Base-by-base conservation (phyloP, 2,797 vertebrate genomes). In the Syngnathus acus region DNA sequence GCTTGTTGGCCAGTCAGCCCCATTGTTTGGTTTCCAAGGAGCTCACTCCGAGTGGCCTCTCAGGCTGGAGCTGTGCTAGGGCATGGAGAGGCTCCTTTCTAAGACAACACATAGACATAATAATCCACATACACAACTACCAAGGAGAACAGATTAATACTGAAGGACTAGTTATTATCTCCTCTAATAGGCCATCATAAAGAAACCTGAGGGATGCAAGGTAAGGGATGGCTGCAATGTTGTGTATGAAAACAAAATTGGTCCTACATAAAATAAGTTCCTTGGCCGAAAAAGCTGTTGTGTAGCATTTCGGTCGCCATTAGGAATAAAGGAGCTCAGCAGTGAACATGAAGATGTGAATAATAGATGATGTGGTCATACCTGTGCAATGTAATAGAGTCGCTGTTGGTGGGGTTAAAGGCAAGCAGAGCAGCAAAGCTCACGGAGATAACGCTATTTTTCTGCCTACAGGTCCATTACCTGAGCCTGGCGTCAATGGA, bases 401-500 rank as follows among this genome's bases (percentile, higher is more conserved):
- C 73, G 72, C 66, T 72, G 72, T 64, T 63, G 14, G 58, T 60
- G 70, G 68, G 60, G 68, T 79, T 79, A 80, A 88, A 88, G 77
- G 50, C 65, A 78, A 90, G 79, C 13, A 5, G 21, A 26, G 23
- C 53, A 26, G 21, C 11, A 9, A 9, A 17, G 53, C 47, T 50
- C 47, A 17, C 16, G 32, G 32, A 32, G 32, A 32, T 32, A 32
- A 32, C 4, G 32, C 32, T 48, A 14, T 39, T 76, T 50, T 78
- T 1, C 0, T 73, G 55, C 66, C 61, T 60, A 0, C 86, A 98
- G 95, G 95, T 91, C 89, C 91, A 8, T 82, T 97, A 87, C 95
- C 95, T 47, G 93, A 95, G 77, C 93, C 93, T 11, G 78, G 92
- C 64, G 67, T 89, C 73, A 97, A 97, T 42, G 94, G 94, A 7